Evolutionary conservation across 2,797 vertebrate species (phyloP), one percentile per base, ranked within the genome.

Genomic region (Manis javanica): DNA sequence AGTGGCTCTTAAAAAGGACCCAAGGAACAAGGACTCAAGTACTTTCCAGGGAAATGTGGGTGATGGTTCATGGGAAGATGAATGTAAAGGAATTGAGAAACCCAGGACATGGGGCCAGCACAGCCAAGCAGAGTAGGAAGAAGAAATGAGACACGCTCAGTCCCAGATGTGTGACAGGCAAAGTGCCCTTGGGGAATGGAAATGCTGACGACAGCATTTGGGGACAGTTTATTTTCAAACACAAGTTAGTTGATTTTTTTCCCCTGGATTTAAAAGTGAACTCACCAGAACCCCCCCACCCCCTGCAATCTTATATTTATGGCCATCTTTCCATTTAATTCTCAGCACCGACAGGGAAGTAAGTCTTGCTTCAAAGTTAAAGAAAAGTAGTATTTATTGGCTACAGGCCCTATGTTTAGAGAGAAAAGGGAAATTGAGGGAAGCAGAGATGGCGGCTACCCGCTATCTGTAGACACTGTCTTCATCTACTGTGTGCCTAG

Each of bases 101-200:
- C 15, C 53, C 2, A 37, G 0, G 3, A 15, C n/a, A 5, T 24
- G 15, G 15, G 37, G 9, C 26, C 11, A 12, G 10, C 23, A 4
- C 29, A 26, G 26, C 7, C 29, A 51, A 15, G 13, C 19, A 89
- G 51, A n/a, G 3, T 15, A 46, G 6, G 49, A 72, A 26, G 9
- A 49, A 46, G 51, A 51, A 66, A 37, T 0, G 7, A 21, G 49
- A n/a, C 0, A 18, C 7, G 12, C 11, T n/a, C 11, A 10, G 18
- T 15, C 39, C 2, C 14, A 51, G 23, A 23, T 12, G 9, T 16
- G 1, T 21, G 46, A 81, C 0, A 31, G 7, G 31, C 6, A 49
- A 42, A 18, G 19, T 8, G 13, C 23, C 34, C 37, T 7, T 1
- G 7, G 63, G n/a, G 42, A 71, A 19, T 5, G 5, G 15, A 46